Evolutionary conservation across 30 jellyfish, hydroid and myxozoan species (phyloP).

Genomic region (Catostylus mosaicus): DNA sequence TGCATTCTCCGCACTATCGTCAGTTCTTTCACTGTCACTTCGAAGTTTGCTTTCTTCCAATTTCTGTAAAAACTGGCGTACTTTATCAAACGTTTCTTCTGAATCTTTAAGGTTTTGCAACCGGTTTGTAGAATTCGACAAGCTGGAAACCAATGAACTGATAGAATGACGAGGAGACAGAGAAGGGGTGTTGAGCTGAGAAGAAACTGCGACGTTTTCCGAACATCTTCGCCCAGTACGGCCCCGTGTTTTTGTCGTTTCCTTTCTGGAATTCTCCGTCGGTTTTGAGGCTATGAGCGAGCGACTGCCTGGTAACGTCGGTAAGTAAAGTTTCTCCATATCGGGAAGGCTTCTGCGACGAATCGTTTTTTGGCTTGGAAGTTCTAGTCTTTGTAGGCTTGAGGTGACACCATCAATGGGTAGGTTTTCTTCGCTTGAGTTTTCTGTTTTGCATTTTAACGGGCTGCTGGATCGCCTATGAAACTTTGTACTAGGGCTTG

Average conservation of each 20-base stretch:
- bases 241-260: constrained; percentile 2
- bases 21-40: constrained; percentile 42
- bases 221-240: constrained; percentile 54
- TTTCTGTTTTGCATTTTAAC: constrained; percentile 29
- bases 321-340: constrained; percentile 47
- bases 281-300: constrained; percentile 48
- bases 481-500: background rate
- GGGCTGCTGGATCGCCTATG: constrained; percentile 68
- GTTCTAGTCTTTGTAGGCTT: constrained; percentile 30
- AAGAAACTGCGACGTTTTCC: constrained; percentile 29
- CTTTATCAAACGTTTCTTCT: constrained; percentile 69
- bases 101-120: constrained; percentile 47
- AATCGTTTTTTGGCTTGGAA: constrained; percentile 18
- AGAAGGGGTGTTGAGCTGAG: constrained; percentile 69
- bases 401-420: background rate
- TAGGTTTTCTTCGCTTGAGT: constrained; percentile 13
- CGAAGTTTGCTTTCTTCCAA: constrained; percentile 59
- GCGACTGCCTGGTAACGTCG: constrained; percentile 26
- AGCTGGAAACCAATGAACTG: constrained; percentile 76
- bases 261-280: constrained; percentile 9
- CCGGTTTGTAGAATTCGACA: constrained; percentile 67
- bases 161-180: constrained; percentile 75
- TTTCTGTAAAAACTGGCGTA: constrained; percentile 73
- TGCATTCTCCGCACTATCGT: constrained; percentile 35
- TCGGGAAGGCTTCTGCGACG: constrained; percentile 74